Evolutionary conservation across 2,797 vertebrate genomes (phyloP).

Genomic region (Sebastes matsubarae): DNA sequence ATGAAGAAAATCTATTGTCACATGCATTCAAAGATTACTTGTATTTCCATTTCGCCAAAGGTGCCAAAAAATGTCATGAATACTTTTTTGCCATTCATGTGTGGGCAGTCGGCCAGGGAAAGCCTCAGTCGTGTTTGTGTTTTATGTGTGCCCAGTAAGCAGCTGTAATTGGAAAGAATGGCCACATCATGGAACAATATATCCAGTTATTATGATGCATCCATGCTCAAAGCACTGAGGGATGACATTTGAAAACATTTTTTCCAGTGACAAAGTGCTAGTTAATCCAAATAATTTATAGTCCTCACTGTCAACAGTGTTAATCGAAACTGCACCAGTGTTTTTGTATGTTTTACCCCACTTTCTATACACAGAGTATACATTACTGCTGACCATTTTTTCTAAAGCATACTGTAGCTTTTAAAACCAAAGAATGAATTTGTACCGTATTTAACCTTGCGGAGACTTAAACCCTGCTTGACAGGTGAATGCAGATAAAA

Average conservation of each 20-base stretch:
- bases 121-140: background rate
- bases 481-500: slow-evolving; percentile 2
- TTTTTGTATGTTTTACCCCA: slow-evolving; percentile 61
- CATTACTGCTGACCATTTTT: slow-evolving; percentile 76
- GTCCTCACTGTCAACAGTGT: background rate
- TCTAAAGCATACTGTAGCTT: slow-evolving; percentile 29
- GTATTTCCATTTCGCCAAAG: background rate
- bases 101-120: background rate
- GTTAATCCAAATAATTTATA: background rate
- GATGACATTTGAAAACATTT: background rate
- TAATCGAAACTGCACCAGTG: background rate
- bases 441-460: background rate
- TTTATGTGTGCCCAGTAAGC: background rate
- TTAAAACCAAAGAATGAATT: background rate
- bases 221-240: background rate
- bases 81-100: background rate
- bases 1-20: background rate
- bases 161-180: background rate
- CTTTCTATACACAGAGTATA: slow-evolving; percentile 65
- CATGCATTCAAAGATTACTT: background rate
- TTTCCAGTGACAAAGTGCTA: background rate
- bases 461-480: background rate
- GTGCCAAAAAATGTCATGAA: background rate
- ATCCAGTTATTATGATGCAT: background rate
- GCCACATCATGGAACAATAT: background rate